Evolutionary conservation across 2,888 invertebrate species (phyloP), one percentile per base, ranked within the genome.

Genomic region (Ennomos fuscantarius): DNA sequence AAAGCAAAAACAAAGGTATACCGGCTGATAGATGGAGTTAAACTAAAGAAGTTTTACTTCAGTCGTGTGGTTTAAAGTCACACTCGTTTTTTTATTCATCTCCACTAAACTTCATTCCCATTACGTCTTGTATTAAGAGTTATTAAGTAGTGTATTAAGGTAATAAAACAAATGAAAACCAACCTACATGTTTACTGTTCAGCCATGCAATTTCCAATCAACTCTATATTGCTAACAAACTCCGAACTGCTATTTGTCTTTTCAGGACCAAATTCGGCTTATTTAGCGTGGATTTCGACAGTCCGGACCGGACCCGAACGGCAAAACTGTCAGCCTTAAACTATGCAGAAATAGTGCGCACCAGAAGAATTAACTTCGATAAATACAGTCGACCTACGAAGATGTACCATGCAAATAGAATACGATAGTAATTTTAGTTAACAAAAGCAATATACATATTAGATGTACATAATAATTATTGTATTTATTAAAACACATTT

Each of bases 231-330:
- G 40, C 39, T 24, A 52, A 51, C 51, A 51, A 46, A 40, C 12
- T 11, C 31, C 39, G 15, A 56, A 51, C 57, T 48, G 47, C 35
- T 55, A 51, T 62, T 62, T 60, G 55, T 69, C 57, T 59, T 86
- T 86, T 13, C 82, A 92, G 93, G 12, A 72, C 84, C 8, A 89
- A 89, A 68, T 93, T 93, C 59, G 93, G 93, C 0, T 72, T 93
- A 9, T 92, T 84, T 67, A 82, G 85, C 56, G 92, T 93, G 3
- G 90, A 93, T 63, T 93, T 88, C 67, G 67, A 80, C 10, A 86
- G 85, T 60, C 79, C 87, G 11, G 73, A 87, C 13, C 84, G 72
- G 51, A 86, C 86, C 1, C 81, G 93, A 37, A 92, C 85, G 1
- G 85, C 92, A 0, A 92, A 92, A 63, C 72, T 91, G 10, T 93